A percentile compares a stretch with the other conserved stretches of the same genome.
These are phyloP conservation scores for Papilio xuthus DNA, from an alignment of 1,140 invertebrate species.

Conservation along the genomic window DNA sequence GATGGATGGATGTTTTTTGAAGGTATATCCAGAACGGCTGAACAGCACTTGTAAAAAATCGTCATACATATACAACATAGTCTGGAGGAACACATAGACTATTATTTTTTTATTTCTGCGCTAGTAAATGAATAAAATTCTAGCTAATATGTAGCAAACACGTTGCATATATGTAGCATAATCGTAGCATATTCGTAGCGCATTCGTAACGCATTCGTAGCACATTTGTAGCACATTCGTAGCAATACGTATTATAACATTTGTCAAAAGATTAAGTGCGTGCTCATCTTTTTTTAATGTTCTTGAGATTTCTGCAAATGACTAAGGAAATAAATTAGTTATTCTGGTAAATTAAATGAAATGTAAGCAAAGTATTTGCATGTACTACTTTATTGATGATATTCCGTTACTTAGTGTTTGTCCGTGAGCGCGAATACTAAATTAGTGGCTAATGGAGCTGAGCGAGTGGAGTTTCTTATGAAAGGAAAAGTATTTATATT, in stretches of 20 bases:
- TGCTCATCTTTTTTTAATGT: background rate
- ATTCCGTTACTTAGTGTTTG: constrained; percentile 3
- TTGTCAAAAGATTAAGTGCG: background rate
- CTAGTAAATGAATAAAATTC: no score
- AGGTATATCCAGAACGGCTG: no score
- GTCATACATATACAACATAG: no score
- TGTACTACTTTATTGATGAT: background rate
- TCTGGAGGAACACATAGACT: no score
- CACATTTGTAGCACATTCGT: background rate
- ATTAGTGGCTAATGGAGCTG: constrained; percentile 25
- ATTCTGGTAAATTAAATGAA: background rate
- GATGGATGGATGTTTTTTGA: no score
- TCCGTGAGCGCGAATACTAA: constrained; percentile 31
- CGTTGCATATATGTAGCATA: background rate
- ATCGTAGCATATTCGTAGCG: background rate
- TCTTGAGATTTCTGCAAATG: background rate
- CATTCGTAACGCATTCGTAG: background rate
- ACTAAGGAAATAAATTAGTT: background rate
- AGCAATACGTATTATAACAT: background rate
- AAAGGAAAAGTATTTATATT: background rate
- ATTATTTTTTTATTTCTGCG: no score
- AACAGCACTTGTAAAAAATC: no score
- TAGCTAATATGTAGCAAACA: no score
- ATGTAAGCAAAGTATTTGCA: background rate
- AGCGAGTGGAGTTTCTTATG: background rate